Percentiles rank a stretch among this genome's conserved stretches.
These are phyloP conservation scores for Protomyctophum bolini DNA, from an alignment of 2,113 vertebrate genomes.

Conservation along the genomic window DNA sequence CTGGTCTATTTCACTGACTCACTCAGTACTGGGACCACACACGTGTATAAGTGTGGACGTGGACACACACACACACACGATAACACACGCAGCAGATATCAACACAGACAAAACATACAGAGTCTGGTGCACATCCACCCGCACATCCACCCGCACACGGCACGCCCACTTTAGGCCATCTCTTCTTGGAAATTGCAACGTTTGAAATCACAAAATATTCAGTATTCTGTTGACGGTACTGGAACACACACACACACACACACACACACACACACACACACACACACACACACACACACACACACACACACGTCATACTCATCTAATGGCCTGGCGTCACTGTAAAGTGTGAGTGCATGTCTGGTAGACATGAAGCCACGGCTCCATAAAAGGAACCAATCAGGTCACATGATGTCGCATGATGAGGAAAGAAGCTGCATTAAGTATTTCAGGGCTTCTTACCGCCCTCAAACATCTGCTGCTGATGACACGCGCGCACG, in stretches of 20 bases:
- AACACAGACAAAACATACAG: conserved; percentile 19
- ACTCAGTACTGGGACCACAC: conserved; percentile 4
- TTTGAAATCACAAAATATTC: too few relatives aligned
- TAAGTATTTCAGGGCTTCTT: conserved; percentile 52
- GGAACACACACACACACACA: too few relatives aligned
- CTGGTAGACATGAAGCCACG: not conserved
- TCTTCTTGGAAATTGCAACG: too few relatives aligned
- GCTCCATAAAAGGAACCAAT: conserved; percentile 36
- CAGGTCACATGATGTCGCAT: conserved; percentile 21
- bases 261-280: too few relatives aligned
- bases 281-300: too few relatives aligned
- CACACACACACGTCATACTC: too few relatives aligned
- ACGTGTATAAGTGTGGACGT: conserved; percentile 1
- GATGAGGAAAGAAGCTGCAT: conserved; percentile 55
- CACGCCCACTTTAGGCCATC: too few relatives aligned
- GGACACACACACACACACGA: conserved; percentile 23
- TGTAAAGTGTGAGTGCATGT: too few relatives aligned
- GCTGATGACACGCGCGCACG: conserved; percentile 30
- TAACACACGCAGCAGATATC: conserved; percentile 42
- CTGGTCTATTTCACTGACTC: conserved; percentile 38
- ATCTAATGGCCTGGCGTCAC: too few relatives aligned
- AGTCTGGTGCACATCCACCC: too few relatives aligned
- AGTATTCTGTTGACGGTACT: too few relatives aligned
- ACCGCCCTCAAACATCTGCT: conserved; percentile 68
- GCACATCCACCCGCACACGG: too few relatives aligned